These are phyloP conservation scores for Alectura lathami DNA, from an alignment of 2,113 vertebrate species.

Conservation along the genomic window DNA sequence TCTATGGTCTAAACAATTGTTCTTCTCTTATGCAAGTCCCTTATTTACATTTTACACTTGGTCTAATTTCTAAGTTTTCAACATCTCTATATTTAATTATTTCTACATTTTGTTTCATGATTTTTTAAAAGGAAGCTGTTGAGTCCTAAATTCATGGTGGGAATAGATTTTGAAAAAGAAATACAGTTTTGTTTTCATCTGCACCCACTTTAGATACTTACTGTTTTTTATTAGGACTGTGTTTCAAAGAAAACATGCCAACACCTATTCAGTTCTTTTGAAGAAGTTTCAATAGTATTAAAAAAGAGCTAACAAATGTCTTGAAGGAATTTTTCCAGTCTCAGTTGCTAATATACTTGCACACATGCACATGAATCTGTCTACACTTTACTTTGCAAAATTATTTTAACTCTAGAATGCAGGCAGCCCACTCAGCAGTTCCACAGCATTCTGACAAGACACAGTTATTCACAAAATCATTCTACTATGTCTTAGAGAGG, in stretches of 20 bases:
- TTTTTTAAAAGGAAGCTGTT: not conserved
- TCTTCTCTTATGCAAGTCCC: not conserved
- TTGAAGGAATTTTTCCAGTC: not conserved
- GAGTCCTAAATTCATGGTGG: not conserved
- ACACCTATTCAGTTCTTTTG: not conserved
- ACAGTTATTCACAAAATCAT: not conserved
- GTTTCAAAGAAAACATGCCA: not conserved
- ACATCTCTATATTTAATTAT: not conserved
- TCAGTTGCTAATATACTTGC: not conserved
- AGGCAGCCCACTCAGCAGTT: not conserved
- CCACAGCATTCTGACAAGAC: not conserved
- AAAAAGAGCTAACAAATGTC: not conserved
- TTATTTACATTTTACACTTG: not conserved
- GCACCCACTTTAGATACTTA: not conserved
- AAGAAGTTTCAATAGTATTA: not conserved
- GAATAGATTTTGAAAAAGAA: not conserved
- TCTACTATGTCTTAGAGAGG: not conserved
- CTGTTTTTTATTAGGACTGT: not conserved
- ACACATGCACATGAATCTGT: accelerated
- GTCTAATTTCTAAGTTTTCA: not conserved
- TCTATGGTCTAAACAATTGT: not conserved
- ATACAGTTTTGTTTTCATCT: not conserved
- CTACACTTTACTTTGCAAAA: not conserved
- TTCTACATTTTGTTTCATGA: not conserved
- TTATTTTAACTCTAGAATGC: not conserved